Conservation (phyloP, 2,113 vertebrate genomes). For the Gnathonemus longibarbis region DNA sequence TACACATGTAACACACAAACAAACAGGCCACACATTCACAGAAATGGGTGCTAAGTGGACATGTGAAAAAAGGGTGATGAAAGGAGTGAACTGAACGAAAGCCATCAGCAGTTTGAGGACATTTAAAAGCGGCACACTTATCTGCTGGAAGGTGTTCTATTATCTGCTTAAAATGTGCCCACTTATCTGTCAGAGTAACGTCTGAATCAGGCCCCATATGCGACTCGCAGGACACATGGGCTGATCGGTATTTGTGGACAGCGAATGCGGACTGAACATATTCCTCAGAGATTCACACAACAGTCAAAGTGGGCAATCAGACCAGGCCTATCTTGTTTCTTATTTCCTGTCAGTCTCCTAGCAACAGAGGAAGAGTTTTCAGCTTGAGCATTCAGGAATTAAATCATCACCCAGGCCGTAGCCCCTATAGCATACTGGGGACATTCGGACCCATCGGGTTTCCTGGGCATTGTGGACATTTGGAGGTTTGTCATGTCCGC, state of each 20-base stretch:
- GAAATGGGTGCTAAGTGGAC: neutral
- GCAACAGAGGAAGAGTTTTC: neutral
- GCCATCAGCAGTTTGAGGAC: neutral
- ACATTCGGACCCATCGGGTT: neutral
- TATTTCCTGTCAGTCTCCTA: constrained; percentile 5
- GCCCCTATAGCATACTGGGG: neutral
- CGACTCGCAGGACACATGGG: neutral
- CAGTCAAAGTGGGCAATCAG: neutral
- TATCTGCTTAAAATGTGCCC: neutral
- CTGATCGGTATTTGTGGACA: neutral
- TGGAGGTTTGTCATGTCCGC: neutral
- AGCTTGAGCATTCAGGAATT: neutral
- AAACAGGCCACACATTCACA: neutral
- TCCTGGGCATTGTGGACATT: neutral
- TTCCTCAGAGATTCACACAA: neutral
- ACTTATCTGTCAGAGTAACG: neutral
- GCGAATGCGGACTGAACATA: neutral
- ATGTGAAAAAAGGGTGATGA: neutral
- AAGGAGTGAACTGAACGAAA: neutral
- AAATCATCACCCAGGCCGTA: neutral
- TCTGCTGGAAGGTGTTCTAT: neutral
- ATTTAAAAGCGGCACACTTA: neutral
- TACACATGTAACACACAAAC: neutral
- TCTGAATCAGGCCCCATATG: neutral
- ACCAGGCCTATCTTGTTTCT: neutral